Conservation (phyloP, 2,113 vertebrate genomes). For the Pelecanoides urinatrix region DNA sequence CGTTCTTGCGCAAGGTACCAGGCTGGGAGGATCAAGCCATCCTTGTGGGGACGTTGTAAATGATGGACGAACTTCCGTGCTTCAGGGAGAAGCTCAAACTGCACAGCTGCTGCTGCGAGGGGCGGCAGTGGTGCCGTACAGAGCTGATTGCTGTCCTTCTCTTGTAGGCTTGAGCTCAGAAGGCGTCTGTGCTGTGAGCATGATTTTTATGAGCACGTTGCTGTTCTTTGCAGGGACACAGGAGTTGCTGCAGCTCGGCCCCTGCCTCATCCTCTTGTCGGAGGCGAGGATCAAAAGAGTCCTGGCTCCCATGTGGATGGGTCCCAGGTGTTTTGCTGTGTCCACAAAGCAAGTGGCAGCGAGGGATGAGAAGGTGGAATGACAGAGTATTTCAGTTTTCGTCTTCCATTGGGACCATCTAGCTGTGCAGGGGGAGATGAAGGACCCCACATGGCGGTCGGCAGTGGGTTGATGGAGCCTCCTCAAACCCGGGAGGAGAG, state of each 20-base stretch:
- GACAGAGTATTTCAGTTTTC: background rate
- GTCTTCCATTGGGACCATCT: background rate
- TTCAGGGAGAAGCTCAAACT: background rate
- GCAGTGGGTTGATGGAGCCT: background rate
- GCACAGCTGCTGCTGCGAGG: background rate
- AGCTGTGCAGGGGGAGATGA: background rate
- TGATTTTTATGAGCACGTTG: background rate
- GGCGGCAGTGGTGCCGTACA: background rate
- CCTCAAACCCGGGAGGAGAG: background rate
- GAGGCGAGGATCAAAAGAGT: background rate
- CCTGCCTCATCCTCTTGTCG: background rate
- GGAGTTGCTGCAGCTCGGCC: background rate
- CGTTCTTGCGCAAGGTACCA: background rate
- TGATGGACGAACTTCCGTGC: background rate
- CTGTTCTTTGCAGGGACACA: background rate
- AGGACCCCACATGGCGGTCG: background rate
- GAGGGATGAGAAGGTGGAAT: background rate
- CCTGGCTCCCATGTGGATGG: background rate
- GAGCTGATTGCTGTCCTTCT: background rate
- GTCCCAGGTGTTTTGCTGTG: background rate
- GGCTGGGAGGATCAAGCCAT: background rate
- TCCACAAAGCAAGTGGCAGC: background rate
- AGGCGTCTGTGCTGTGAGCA: background rate
- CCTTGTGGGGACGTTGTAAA: background rate
- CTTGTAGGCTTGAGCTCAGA: background rate